Conservation (phyloP, 2,113 vertebrate species). For the Corythornis cristatus region DNA sequence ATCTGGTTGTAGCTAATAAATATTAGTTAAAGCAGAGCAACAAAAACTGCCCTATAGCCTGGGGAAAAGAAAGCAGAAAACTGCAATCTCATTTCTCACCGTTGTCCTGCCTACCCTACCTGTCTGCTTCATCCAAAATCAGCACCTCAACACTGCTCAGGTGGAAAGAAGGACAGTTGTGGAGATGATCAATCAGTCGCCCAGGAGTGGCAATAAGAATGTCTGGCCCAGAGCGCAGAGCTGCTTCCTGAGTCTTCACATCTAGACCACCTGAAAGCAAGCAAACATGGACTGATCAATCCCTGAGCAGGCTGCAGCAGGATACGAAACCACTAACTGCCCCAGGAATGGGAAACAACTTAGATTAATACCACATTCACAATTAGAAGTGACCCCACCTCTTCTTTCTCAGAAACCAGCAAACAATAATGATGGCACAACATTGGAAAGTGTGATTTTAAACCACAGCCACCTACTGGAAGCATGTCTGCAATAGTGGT, state of each 20-base stretch:
- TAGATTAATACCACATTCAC: not conserved
- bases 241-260: conserved; percentile 93
- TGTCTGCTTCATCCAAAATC: conserved; percentile 95
- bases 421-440: not conserved
- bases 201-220: conserved; percentile 95
- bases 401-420: not conserved
- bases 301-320: not conserved
- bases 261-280: conserved; percentile 89
- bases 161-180: conserved; percentile 96
- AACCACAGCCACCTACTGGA: not conserved
- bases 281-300: not conserved
- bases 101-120: conserved; percentile 70
- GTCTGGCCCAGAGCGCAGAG: conserved; percentile 89
- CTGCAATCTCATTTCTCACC: not conserved
- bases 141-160: conserved; percentile 92
- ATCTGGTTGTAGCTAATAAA: not conserved
- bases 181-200: conserved; percentile 94
- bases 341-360: not conserved
- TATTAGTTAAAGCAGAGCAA: not conserved
- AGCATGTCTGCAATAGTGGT: not conserved
- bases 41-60: not conserved
- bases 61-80: not conserved
- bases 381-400: not conserved
- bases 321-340: not conserved
- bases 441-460: not conserved